These are phyloP conservation scores for Melolontha melolontha DNA, from an alignment of 2,888 invertebrate genomes.

Conservation along the genomic window DNA sequence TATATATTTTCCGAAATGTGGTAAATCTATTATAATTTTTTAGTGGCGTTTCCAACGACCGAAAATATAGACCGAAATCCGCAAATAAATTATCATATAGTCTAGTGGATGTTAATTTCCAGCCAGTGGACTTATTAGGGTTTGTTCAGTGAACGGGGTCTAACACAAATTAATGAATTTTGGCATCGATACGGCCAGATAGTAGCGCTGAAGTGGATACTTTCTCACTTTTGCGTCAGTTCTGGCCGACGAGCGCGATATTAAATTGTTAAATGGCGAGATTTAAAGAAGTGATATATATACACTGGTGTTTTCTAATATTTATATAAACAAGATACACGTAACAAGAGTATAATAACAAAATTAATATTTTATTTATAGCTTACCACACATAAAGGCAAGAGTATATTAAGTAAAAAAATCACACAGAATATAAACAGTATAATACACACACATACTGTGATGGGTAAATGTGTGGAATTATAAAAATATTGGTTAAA, in stretches of 20 bases:
- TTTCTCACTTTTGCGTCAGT: constrained; percentile 28
- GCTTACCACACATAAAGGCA: too few relatives aligned
- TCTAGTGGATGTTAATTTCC: constrained; percentile 49
- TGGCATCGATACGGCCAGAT: constrained; percentile 47
- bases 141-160: constrained; percentile 42
- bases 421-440: too few relatives aligned
- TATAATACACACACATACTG: too few relatives aligned
- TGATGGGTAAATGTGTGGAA: too few relatives aligned
- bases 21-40: background rate
- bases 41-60: background rate
- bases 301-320: constrained; percentile 43
- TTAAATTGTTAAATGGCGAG: constrained; percentile 37
- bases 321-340: constrained; percentile 45
- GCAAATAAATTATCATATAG: constrained; percentile 47
- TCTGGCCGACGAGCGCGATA: constrained; percentile 28
- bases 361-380: too few relatives aligned
- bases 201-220: constrained; percentile 42
- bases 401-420: too few relatives aligned
- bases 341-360: background rate
- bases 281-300: constrained; percentile 27
- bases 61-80: constrained; percentile 36
- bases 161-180: constrained; percentile 50
- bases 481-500: too few relatives aligned
- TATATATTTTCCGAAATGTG: too few relatives aligned
- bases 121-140: constrained; percentile 49